Conservation (phyloP, 2,888 invertebrate genomes). For the Zaprionus lineosus region DNA sequence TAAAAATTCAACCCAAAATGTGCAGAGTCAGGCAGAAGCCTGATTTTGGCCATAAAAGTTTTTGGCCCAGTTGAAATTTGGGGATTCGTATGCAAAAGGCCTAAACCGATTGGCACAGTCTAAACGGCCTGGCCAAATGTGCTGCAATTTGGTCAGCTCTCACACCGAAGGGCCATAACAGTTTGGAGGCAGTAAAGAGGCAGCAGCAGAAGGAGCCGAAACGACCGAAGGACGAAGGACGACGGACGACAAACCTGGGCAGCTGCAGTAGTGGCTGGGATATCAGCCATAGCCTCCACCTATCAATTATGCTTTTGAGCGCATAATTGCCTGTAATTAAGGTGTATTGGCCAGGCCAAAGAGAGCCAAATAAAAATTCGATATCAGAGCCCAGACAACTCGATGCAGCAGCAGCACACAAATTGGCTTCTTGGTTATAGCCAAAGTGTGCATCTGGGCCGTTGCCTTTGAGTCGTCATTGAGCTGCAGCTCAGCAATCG, state of each 20-base stretch:
- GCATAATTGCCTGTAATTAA: slow-evolving; percentile 77
- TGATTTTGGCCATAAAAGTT: slow-evolving; percentile 60
- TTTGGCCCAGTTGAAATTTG: slow-evolving; percentile 29
- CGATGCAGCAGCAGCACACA: slow-evolving; percentile 18
- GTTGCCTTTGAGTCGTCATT: slow-evolving; percentile 71
- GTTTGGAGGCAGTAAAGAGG: slow-evolving; percentile 43
- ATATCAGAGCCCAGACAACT: slow-evolving; percentile 49
- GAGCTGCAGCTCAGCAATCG: slow-evolving; percentile 44
- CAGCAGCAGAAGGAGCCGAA: not conserved
- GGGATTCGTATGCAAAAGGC: slow-evolving; percentile 2
- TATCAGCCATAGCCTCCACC: slow-evolving; percentile 4
- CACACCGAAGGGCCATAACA: slow-evolving; percentile 69
- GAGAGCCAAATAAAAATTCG: slow-evolving; percentile 60
- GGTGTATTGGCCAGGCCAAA: slow-evolving; percentile 60
- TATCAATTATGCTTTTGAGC: slow-evolving; percentile 77
- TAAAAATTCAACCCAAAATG: slow-evolving; percentile 53
- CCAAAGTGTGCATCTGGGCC: slow-evolving; percentile 44
- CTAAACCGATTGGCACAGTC: slow-evolving; percentile 50
- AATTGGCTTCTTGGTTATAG: slow-evolving; percentile 47
- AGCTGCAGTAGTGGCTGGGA: too few relatives aligned
- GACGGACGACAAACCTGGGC: too few relatives aligned
- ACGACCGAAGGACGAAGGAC: too few relatives aligned
- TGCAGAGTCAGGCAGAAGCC: slow-evolving; percentile 56
- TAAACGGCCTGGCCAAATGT: slow-evolving; percentile 33
- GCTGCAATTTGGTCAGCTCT: slow-evolving; percentile 65